phyloP scores from a whole-genome alignment of 2,888 invertebrate species.

The Eretmocerus hayati region DNA sequence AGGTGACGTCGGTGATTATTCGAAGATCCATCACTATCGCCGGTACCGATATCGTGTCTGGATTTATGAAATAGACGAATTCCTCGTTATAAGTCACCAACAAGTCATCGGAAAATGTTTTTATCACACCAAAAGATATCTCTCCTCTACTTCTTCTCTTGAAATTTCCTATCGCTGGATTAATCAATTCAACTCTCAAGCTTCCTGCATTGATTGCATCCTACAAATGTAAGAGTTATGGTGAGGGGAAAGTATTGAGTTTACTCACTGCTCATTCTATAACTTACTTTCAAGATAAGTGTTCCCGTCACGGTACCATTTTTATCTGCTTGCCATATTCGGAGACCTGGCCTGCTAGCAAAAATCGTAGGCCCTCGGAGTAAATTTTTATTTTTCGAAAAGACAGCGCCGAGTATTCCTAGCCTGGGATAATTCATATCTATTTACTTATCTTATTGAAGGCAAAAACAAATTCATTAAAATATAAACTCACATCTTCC shows the following conservation, averaged over 20 bases:
- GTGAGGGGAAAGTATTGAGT: conserved; percentile 3
- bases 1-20: conserved; percentile 49
- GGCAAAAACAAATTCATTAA: not conserved
- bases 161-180: conserved; percentile 54
- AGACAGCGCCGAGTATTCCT: conserved; percentile 60
- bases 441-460: not conserved
- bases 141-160: conserved; percentile 48
- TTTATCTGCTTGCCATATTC: conserved; percentile 76
- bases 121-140: conserved; percentile 58
- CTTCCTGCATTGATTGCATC: conserved; percentile 41
- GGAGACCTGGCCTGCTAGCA: conserved; percentile 74
- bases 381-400: conserved; percentile 53
- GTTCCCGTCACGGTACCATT: conserved; percentile 77
- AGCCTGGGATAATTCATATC: conserved; percentile 43
- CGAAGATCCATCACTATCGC: conserved; percentile 39
- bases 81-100: conserved; percentile 69
- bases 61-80: conserved; percentile 69
- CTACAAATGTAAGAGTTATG: too few relatives aligned
- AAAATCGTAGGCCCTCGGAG: conserved; percentile 55
- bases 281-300: conserved; percentile 67
- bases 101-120: conserved; percentile 63
- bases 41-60: conserved; percentile 48
- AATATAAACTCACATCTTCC: conserved; percentile 60
- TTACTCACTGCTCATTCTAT: not conserved
- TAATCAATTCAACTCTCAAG: conserved; percentile 63